Conservation (phyloP, 2,797 vertebrate genomes). For the Cirrhinus molitorella region DNA sequence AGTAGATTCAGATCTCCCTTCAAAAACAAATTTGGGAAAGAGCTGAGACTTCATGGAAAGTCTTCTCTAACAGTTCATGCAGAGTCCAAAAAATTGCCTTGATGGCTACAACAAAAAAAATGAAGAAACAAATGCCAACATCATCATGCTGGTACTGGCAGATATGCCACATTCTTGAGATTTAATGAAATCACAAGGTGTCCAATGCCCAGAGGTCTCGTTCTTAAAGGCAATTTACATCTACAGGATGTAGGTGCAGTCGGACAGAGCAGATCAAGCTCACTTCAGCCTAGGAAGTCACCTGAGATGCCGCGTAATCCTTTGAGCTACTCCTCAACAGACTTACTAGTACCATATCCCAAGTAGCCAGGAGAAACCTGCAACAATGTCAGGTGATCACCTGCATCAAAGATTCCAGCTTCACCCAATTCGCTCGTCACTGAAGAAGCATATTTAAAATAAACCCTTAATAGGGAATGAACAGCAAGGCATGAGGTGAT, state of each 20-base stretch:
- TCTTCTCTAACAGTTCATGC: background rate
- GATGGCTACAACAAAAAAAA: background rate
- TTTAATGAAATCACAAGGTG: background rate
- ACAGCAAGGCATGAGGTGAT: constrained; percentile 24
- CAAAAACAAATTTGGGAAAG: constrained; percentile 2
- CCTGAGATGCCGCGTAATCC: constrained; percentile 11
- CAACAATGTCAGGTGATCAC: constrained; percentile 15
- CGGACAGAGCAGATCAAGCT: background rate
- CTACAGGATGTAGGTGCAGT: background rate
- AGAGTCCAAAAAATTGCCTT: background rate
- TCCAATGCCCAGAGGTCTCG: background rate
- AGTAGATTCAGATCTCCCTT: background rate
- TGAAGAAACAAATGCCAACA: background rate
- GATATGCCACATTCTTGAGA: background rate
- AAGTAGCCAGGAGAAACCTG: constrained; percentile 23
- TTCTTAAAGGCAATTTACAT: background rate
- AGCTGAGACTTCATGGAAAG: background rate
- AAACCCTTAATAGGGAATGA: constrained; percentile 15
- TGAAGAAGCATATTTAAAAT: background rate
- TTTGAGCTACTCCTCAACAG: constrained; percentile 9
- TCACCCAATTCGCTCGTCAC: background rate
- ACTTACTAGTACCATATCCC: constrained; percentile 3
- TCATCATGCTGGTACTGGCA: background rate
- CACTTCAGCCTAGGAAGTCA: background rate
- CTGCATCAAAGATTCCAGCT: constrained; percentile 22